Base-by-base conservation (phyloP, 2,888 invertebrate species). In the Prosapia bicincta region DNA sequence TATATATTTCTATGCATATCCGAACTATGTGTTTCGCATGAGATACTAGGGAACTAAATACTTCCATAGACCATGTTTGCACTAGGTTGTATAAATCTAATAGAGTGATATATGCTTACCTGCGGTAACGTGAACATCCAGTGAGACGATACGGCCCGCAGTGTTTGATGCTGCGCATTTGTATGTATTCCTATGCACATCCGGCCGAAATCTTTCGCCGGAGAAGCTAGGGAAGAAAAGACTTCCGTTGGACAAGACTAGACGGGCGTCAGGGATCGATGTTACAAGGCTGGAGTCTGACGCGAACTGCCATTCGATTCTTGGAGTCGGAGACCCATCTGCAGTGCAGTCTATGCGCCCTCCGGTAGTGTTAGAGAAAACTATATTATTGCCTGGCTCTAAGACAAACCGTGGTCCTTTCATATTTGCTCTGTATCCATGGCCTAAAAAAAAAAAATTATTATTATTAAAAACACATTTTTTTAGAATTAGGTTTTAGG, bases 111-210 rank as follows among this genome's bases (percentile, higher is more conserved):
- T n/a, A n/a, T n/a, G n/a, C 75, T 69, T 23, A 78, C 78, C 75
- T 26, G 78, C 76, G 38, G 74, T 72, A n/a, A 79, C 76, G 9
- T 71, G 68, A 54, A 79, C 76, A 54, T 76, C 76, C 10, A 77
- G 30, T 7, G 77, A 78, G 20, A 77, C 26, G n/a, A 79, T 67
- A 24, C 75, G 76, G 15, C 78, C 78, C 15, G 77, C 77, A 0
- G 78, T 75, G 65, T 79, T 79, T 24, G 78, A 54, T 7, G 77
- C 77, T 23, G 73, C 72, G 77, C 82, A 82, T 24, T 81, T 77
- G 76, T 81, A 82, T 0, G 81, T 78, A 15, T 80, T 77, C n/a
- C 78, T 77, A 75, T 82, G 82, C 3, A 82, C 81, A 70, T 82
- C 82, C 13, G 81, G 81, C 1, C 81, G 78, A 75, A 80, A 82